phyloP scores from a whole-genome alignment of 2,888 invertebrate species.

The Drosophila parthenogenetica region DNA sequence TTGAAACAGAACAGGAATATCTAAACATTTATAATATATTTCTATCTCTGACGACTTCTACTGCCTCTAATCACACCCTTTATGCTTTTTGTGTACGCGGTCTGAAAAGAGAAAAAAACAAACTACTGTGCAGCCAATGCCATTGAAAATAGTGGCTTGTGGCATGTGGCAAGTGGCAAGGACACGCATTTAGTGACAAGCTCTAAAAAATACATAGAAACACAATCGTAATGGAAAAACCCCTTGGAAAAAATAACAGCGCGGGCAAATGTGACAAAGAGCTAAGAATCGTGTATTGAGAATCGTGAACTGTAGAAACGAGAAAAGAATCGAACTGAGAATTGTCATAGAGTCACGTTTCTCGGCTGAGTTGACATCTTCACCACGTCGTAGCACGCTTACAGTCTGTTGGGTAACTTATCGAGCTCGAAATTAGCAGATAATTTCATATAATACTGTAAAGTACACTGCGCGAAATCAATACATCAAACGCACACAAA shows the following conservation, averaged over 20 bases:
- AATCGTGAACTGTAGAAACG: constrained; percentile 1
- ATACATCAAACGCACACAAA: no score
- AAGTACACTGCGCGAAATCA: no score
- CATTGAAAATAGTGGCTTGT: constrained; percentile 42
- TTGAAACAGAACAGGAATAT: no score
- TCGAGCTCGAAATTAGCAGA: constrained; percentile 14
- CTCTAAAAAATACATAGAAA: constrained; percentile 40
- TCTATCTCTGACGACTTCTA: no score
- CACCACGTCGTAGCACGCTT: constrained; percentile 16
- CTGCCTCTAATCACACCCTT: no score
- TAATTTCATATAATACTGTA: constrained; percentile 1
- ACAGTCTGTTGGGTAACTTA: constrained; percentile 32
- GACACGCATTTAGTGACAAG: constrained; percentile 62
- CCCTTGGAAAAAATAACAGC: constrained; percentile 6
- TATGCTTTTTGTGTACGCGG: no score
- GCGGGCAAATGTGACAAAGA: neutral
- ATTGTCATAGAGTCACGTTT: constrained; percentile 19
- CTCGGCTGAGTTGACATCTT: constrained; percentile 25
- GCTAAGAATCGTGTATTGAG: neutral
- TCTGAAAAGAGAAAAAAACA: constrained; percentile 6
- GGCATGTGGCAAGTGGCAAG: constrained; percentile 49
- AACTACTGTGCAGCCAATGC: constrained; percentile 26
- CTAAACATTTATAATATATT: no score
- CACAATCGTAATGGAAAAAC: constrained; percentile 40
- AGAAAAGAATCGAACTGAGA: neutral